phyloP scores from a whole-genome alignment of 2,888 invertebrate species.

The Campaea margaritaria region DNA sequence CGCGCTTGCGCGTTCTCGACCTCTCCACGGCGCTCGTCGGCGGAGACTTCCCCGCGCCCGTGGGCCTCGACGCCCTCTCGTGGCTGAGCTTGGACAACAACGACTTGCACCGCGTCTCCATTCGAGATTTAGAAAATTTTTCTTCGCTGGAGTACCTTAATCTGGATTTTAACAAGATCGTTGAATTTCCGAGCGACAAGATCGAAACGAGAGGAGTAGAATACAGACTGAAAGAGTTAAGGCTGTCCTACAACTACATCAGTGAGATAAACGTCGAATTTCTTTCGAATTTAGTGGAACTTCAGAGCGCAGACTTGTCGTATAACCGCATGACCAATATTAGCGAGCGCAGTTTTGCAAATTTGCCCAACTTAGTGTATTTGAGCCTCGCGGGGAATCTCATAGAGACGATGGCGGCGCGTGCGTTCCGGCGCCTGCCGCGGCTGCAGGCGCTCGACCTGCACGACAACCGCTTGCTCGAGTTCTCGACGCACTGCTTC shows the following conservation, averaged over 20 bases:
- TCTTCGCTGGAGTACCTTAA: constrained; percentile 90
- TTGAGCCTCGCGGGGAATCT: constrained; percentile 92
- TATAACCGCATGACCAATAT: constrained; percentile 89
- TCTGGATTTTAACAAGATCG: constrained; percentile 92
- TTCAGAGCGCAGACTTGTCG: constrained; percentile 90
- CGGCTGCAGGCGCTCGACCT: constrained; percentile 89
- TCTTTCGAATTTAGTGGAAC: constrained; percentile 86
- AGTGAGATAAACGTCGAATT: constrained; percentile 87
- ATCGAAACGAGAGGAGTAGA: constrained; percentile 54
- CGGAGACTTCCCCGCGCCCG: constrained; percentile 70
- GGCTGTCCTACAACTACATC: constrained; percentile 91
- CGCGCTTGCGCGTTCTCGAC: constrained; percentile 90
- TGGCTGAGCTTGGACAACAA: constrained; percentile 94
- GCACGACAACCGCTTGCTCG: constrained; percentile 88
- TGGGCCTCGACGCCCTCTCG: constrained; percentile 87
- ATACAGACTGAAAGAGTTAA: constrained; percentile 89
- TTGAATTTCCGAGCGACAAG: constrained; percentile 86
- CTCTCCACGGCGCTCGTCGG: constrained; percentile 91
- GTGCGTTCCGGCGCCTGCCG: constrained; percentile 89
- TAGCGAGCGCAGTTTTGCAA: constrained; percentile 87
- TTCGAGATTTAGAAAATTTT: constrained; percentile 88
- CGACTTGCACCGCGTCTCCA: constrained; percentile 86
- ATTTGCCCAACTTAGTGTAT: constrained; percentile 89
- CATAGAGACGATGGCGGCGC: constrained; percentile 86
- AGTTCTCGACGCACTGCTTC: constrained; percentile 87